These are phyloP conservation scores for Hemicrepidius hirtus DNA, from an alignment of 2,888 invertebrate genomes.

Conservation along the genomic window DNA sequence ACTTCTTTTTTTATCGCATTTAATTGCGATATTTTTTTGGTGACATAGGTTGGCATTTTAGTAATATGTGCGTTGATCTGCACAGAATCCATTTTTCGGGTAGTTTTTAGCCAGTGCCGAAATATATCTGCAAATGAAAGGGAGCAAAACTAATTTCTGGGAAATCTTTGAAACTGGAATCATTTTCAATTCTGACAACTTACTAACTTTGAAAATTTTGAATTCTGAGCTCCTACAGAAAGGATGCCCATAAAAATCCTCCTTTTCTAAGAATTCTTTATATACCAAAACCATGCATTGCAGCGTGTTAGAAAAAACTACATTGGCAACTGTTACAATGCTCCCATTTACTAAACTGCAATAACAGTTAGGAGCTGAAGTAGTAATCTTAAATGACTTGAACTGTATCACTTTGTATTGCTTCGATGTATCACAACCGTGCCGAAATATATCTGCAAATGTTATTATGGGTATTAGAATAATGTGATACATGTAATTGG, in stretches of 20 bases:
- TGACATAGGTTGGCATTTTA: no score
- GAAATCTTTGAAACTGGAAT: conserved; percentile 14
- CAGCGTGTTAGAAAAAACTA: conserved; percentile 8
- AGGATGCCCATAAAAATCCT: conserved; percentile 21
- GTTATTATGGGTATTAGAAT: no score
- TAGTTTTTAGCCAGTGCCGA: no score
- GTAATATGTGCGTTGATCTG: no score
- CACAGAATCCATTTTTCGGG: no score
- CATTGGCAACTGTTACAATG: conserved; percentile 17
- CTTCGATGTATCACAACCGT: conserved; percentile 25
- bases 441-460: no score
- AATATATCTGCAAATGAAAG: no score
- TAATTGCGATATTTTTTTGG: no score
- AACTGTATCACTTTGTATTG: conserved; percentile 25
- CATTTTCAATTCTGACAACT: conserved; percentile 30
- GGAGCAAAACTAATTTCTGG: conserved; percentile 25
- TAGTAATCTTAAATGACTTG: conserved; percentile 14
- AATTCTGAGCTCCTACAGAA: conserved; percentile 19
- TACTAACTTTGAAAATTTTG: conserved; percentile 2
- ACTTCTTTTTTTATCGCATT: no score
- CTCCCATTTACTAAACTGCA: conserved; percentile 6
- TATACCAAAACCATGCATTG: conserved; percentile 19
- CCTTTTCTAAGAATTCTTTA: conserved; percentile 21
- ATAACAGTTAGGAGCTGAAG: conserved; percentile 2
- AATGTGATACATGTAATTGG: no score